Base-by-base conservation (phyloP, 2,888 invertebrate genomes). In the Pterostichus madidus region DNA sequence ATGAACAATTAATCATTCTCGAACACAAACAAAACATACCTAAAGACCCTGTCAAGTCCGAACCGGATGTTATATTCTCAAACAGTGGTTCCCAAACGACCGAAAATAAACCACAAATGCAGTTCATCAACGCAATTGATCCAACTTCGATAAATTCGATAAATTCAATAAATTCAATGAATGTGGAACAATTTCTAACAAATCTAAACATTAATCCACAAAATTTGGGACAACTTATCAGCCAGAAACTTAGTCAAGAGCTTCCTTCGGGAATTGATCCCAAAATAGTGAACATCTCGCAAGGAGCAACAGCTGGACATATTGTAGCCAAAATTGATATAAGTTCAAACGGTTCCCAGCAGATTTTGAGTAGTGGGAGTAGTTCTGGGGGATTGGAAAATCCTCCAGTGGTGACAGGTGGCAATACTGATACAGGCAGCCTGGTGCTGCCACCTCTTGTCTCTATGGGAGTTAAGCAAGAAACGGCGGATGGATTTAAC, bases 291-390 rank as follows among this genome's bases (percentile, higher is more conserved):
- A 80, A 80, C 52, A 73, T 80, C 11, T n/a, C 32, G 11, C 71
- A 32, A 2, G 80, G 80, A 0, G 31, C 71, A 4, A 71, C 52
- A 5, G 71, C 80, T 7, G 80, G 80, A 39, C 80, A 80, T 15
- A 71, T 80, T 10, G 71, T 80, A 32, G 80, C 80, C 0, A 80
- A 80, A 71, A 80, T 80, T 15, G 80, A 80, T 17, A 80, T 80
- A 15, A 71, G 53, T 35, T n/a, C n/a, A n/a, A 53, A 73, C 10
- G 71, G 71, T 68, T 49, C 68, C 52, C 80, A 64, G 32, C 80
- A 78, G 35, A 78, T 78, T 13, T 13, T 78, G 13, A 15, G n/a
- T 6, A 35, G 35, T 17, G 68, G 35, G 10, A 24, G 13, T n/a
- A n/a, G n/a, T n/a, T n/a, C n/a, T n/a, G n/a, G n/a, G n/a, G n/a